Conservation (phyloP, 2,113 vertebrate genomes). For the Phoenicopterus ruber region DNA sequence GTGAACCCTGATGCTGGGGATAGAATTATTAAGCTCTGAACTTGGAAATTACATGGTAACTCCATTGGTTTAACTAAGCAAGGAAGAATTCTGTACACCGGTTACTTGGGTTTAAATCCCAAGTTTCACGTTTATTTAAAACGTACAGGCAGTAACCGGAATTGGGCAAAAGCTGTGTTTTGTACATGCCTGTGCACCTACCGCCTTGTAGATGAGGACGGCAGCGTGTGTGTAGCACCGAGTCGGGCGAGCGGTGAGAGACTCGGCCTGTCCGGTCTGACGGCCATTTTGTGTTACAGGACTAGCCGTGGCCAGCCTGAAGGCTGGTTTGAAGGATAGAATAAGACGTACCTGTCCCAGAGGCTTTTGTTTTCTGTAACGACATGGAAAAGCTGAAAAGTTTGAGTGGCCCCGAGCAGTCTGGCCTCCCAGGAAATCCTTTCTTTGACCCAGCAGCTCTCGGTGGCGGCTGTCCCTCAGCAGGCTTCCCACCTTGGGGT, state of each 20-base stretch:
- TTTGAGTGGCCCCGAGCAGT: not conserved
- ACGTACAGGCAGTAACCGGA: not conserved
- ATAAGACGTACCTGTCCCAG: not conserved
- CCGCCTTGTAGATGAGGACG: not conserved
- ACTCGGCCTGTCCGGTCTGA: fast-evolving
- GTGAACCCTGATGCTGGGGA: not conserved
- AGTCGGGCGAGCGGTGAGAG: fast-evolving
- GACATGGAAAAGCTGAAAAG: not conserved
- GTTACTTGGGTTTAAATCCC: not conserved
- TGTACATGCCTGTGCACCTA: not conserved
- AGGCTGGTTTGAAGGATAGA: not conserved
- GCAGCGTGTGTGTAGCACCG: fast-evolving
- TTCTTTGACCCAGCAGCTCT: not conserved
- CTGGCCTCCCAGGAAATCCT: not conserved
- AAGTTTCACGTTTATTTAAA: not conserved
- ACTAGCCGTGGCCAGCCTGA: not conserved
- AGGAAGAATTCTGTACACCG: not conserved
- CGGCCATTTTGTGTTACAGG: not conserved
- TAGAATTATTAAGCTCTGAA: not conserved
- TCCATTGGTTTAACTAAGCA: not conserved
- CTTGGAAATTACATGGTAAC: not conserved
- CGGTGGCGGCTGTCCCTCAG: not conserved
- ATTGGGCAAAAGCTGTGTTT: not conserved
- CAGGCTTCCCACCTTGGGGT: not conserved
- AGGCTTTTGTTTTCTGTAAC: fast-evolving